Evolutionary conservation across 1,140 invertebrate species (phyloP).

Genomic region (Pachyrhynchus sulphureomaculatus): DNA sequence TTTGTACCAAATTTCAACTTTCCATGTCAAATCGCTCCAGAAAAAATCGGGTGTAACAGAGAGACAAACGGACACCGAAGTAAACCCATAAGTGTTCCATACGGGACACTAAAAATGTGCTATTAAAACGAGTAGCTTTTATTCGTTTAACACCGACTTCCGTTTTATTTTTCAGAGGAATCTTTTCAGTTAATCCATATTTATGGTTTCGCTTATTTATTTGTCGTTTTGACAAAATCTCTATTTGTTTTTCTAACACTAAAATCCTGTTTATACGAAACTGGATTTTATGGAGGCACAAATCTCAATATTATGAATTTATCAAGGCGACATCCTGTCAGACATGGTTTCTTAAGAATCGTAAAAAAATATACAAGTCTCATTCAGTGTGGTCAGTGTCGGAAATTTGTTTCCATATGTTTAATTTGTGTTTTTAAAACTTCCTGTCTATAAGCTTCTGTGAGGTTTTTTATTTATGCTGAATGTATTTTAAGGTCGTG

Average conservation of each 20-base stretch:
- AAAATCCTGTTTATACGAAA: slow-evolving; percentile 26
- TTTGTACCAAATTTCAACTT: too few relatives aligned
- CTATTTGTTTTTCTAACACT: slow-evolving; percentile 24
- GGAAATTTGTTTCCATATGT: slow-evolving; percentile 29
- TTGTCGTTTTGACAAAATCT: slow-evolving; percentile 16
- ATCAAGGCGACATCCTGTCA: slow-evolving; percentile 30
- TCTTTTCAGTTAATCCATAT: too few relatives aligned
- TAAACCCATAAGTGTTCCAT: too few relatives aligned
- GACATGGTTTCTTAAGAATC: slow-evolving; percentile 12
- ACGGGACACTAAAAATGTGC: too few relatives aligned
- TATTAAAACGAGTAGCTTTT: too few relatives aligned
- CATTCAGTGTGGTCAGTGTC: slow-evolving; percentile 28
- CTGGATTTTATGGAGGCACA: slow-evolving; percentile 17
- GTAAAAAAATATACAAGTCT: slow-evolving; percentile 33
- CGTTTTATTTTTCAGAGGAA: too few relatives aligned
- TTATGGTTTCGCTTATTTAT: slow-evolving; percentile 1
- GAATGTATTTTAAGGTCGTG: too few relatives aligned
- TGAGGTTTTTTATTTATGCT: too few relatives aligned
- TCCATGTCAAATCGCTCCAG: too few relatives aligned
- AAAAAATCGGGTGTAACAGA: too few relatives aligned
- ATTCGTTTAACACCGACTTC: too few relatives aligned
- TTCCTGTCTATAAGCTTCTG: slow-evolving; percentile 12
- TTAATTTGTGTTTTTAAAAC: slow-evolving; percentile 24
- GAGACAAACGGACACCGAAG: too few relatives aligned
- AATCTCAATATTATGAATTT: slow-evolving; percentile 26